Evolutionary conservation across 2,888 invertebrate species (phyloP).

Genomic region (Pseudolycoriella hygida): DNA sequence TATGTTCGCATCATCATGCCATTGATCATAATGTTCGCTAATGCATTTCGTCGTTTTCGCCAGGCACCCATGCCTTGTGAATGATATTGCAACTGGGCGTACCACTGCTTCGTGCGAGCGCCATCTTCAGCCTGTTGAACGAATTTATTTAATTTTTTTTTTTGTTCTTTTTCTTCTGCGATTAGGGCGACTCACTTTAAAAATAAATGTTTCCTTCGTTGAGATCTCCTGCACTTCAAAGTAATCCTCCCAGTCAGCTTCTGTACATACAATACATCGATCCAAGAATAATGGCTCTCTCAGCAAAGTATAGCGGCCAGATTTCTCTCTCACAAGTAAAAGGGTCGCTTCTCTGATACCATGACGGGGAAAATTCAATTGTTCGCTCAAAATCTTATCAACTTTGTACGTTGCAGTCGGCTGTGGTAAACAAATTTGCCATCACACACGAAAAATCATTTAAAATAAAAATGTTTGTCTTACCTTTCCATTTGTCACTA

Average conservation of each 20-base stretch:
- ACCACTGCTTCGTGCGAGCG: slow-evolving; percentile 74
- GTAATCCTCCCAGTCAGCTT: slow-evolving; percentile 81
- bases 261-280: slow-evolving; percentile 73
- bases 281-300: slow-evolving; percentile 83
- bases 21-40: slow-evolving; percentile 96
- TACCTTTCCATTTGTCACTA: slow-evolving; percentile 86
- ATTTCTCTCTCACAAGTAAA: slow-evolving; percentile 75
- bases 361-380: slow-evolving; percentile 43
- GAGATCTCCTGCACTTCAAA: slow-evolving; percentile 89
- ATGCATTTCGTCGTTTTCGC: slow-evolving; percentile 77
- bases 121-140: slow-evolving; percentile 64
- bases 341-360: slow-evolving; percentile 77
- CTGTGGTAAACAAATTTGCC: slow-evolving; percentile 29
- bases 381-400: slow-evolving; percentile 24
- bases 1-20: slow-evolving; percentile 41
- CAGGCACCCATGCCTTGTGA: slow-evolving; percentile 84
- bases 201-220: slow-evolving; percentile 83
- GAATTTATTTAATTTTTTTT: not conserved
- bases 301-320: slow-evolving; percentile 67
- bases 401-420: slow-evolving; percentile 52
- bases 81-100: slow-evolving; percentile 75
- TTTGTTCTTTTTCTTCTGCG: no score
- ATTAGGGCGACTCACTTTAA: slow-evolving; percentile 80
- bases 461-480: no score
- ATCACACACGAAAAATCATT: not conserved